These are phyloP conservation scores for Stegodyphus dumicola DNA, from an alignment of 1,140 invertebrate genomes.

Conservation along the genomic window DNA sequence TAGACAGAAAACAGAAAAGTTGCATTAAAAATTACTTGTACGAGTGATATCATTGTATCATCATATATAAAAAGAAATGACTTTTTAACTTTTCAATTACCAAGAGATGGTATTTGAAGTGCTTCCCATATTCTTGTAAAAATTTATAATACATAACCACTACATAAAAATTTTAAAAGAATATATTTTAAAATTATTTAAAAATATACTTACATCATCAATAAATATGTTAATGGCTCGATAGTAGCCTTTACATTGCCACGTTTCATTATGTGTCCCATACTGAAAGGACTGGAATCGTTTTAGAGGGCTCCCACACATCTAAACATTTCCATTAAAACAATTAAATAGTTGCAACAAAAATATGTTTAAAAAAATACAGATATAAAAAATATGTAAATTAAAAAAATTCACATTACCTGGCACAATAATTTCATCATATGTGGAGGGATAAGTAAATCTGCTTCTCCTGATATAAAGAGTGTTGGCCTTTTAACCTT, in stretches of 20 bases:
- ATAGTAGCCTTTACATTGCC: conserved; percentile 77
- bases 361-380: neutral
- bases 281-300: conserved; percentile 78
- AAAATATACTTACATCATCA: conserved; percentile 63
- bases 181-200: neutral
- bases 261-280: conserved; percentile 90
- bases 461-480: conserved; percentile 74
- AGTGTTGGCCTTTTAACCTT: conserved; percentile 66
- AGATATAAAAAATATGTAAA: neutral
- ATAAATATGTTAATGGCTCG: conserved; percentile 73
- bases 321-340: conserved; percentile 33
- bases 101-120: too few relatives aligned
- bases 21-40: too few relatives aligned
- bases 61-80: too few relatives aligned
- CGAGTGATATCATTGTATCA: too few relatives aligned
- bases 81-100: too few relatives aligned
- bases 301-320: conserved; percentile 71
- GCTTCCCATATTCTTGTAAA: too few relatives aligned
- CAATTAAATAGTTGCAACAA: neutral
- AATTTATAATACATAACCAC: too few relatives aligned
- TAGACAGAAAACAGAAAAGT: too few relatives aligned
- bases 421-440: conserved; percentile 86
- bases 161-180: too few relatives aligned
- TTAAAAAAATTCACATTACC: conserved; percentile 61
- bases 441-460: conserved; percentile 83